Base-by-base conservation (phyloP, 2,888 invertebrate species). In the Stenodera caucasica region DNA sequence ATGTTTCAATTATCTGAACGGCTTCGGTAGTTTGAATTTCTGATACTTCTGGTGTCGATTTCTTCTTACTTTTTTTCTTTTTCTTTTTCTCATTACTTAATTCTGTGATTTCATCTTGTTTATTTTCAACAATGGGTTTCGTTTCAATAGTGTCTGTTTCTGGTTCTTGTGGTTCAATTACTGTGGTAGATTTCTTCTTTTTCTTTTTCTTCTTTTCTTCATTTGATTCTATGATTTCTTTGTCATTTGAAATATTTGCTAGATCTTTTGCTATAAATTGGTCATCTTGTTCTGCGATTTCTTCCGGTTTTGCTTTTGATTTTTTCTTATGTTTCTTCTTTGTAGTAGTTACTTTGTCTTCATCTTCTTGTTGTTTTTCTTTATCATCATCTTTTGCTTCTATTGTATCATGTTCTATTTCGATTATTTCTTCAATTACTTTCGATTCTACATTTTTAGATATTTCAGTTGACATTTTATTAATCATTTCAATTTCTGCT, bases 121-220 rank as follows among this genome's bases (percentile, higher is more conserved):
- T 53, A 26, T 60, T 8, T 37, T 29, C 5, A 6, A 6, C 37
- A 3, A 37, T n/a, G 4, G 33, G 33, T 33, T n/a, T 33, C 2
- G 9, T 33, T 33, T 33, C n/a, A 33, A 4, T 6, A n/a, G 51
- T 18, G 58, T 60, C 30, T 49, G 49, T 55, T 57, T 58, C 49
- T 61, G 57, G 11, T 54, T 29, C 37, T 55, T 63, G 21, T 60
- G 57, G n/a, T n/a, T n/a, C n/a, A n/a, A n/a, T 33, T 59, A 54
- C 32, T 57, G 52, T 15, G 52, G 49, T 49, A n/a, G 32, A 26
- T 45, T 32, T 49, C 37, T 23, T 33, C 14, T 55, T 49, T 49
- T 57, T 52, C 49, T 58, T 33, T 49, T 18, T 58, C 29, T 50
- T 32, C 5, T 15, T 9, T 1, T 49, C 49, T 14, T 57, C 26